Evolutionary conservation across 2,888 invertebrate species (phyloP), one percentile per base, ranked within the genome.

Genomic region (Drosophila austrosaltans): DNA sequence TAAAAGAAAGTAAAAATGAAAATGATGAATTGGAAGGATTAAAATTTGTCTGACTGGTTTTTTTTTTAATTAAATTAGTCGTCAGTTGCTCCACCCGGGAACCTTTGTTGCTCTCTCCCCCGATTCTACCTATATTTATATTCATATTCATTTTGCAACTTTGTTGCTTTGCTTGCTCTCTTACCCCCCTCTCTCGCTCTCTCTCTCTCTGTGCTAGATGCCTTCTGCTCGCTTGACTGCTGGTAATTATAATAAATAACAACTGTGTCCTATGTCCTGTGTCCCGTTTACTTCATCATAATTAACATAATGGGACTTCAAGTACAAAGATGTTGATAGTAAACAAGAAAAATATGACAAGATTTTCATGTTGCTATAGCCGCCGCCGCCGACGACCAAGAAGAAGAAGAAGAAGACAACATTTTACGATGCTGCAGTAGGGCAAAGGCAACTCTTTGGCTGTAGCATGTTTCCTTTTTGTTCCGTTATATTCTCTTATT

Each of bases 251-350:
- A 85, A 86, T 88, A 86, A 88, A 88, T 86, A 86, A 88, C 87
- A 86, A 86, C 88, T 86, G 84, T 82, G 88, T 86, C 86, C 87
- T 86, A 48, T 48, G 48, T 48, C 48, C 88, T 86, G 84, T 82
- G 88, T 86, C 86, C 87, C 86, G 86, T 88, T 88, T 88, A 86
- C 87, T 86, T 88, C 89, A 86, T 86, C 86, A 86, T 86, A 86
- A 86, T 86, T 86, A 86, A 88, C 87, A 83, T 86, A 88, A 86
- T 88, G 87, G 86, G 88, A 83, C 86, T 86, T 83, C 83, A 86
- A 86, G 82, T 86, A 86, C 83, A 83, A 86, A 88, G 86, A 86
- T 87, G 88, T 86, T 86, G 88, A 85, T 86, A 86, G 88, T 88
- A 88, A 85, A 85, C 83, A 88, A 88, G 87, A 88, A 88, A 86